phyloP scores from a whole-genome alignment of 2,888 invertebrate genomes.

The Stenolophus ochropezus region DNA sequence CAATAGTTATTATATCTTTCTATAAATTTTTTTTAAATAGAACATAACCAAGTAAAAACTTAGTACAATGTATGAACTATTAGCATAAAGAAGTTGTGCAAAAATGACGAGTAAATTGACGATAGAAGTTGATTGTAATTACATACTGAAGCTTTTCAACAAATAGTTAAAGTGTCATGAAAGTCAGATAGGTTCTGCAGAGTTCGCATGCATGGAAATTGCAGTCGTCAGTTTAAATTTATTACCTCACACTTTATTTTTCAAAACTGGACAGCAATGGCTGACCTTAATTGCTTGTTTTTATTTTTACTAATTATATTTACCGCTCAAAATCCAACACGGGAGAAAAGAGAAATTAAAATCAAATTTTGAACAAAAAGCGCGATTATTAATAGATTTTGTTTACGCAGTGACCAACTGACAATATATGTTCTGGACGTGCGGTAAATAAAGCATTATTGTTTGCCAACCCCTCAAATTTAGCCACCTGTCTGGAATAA shows the following conservation, averaged over 20 bases:
- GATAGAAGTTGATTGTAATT: neutral
- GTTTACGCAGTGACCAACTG: neutral
- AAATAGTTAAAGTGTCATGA: neutral
- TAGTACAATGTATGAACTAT: no score
- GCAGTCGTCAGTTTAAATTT: neutral
- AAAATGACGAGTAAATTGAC: neutral
- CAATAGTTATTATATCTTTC: no score
- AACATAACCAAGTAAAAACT: no score
- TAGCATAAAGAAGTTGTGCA: neutral
- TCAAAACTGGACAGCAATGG: neutral
- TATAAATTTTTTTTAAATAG: no score
- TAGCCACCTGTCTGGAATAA: neutral
- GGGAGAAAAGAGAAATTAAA: neutral
- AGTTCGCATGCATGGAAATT: neutral
- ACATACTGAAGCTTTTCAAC: neutral
- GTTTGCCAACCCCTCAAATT: neutral
- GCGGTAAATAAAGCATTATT: neutral
- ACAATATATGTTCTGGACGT: slow-evolving; percentile 1
- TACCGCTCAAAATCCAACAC: neutral
- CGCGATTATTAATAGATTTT: neutral
- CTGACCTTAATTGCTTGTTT: neutral
- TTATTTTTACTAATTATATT: neutral
- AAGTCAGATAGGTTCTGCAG: neutral
- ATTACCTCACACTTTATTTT: neutral
- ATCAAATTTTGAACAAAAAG: neutral